Evolutionary conservation across 2,888 invertebrate species (phyloP), one percentile per base, ranked within the genome.

Genomic region (Drosophila incognita): DNA sequence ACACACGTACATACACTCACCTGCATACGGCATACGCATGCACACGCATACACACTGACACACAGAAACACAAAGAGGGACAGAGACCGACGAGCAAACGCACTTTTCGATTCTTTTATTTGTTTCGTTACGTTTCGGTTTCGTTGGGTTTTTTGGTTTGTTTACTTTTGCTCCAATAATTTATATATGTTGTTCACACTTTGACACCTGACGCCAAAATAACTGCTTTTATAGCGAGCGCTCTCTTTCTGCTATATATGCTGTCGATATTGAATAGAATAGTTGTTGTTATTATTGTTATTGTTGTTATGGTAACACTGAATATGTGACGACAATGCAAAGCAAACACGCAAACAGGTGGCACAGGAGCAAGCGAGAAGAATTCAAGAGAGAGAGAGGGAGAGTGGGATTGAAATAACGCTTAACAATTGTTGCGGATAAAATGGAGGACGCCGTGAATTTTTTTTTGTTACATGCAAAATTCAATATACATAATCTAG

Each of bases 201-300:
- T 80, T 75, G 87, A 81, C 83, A 85, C 81, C 82, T 83, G 83
- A 82, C 64, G 83, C 76, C 81, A 62, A 77, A 48, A 67, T 70
- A 84, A 84, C 84, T 84, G 79, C 68, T 78, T 73, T 62, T 65
- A 66, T 69, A 60, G 58, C 69, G 40, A 68, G 42, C 65, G 69
- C 81, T 74, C 73, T 82, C 69, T 70, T 83, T 76, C 69, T 69
- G 65, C 53, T 87, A 60, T 73, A 84, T 46, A 15, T 64, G 76
- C 80, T 81, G 64, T 71, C 60, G 77, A 79, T 73, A 76, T 80
- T 65, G 61, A 87, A 79, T 66, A 87, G 74, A 89, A 74, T 52
- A 38, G 54, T 61, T 65, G 57, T 70, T 38, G 31, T 74, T 68
- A 49, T 64, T 56, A 73, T 85, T 82, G 69, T 80, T 57, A 62